These are phyloP conservation scores for Acanthopagrus latus DNA, from an alignment of 2,797 vertebrate species.

Conservation along the genomic window DNA sequence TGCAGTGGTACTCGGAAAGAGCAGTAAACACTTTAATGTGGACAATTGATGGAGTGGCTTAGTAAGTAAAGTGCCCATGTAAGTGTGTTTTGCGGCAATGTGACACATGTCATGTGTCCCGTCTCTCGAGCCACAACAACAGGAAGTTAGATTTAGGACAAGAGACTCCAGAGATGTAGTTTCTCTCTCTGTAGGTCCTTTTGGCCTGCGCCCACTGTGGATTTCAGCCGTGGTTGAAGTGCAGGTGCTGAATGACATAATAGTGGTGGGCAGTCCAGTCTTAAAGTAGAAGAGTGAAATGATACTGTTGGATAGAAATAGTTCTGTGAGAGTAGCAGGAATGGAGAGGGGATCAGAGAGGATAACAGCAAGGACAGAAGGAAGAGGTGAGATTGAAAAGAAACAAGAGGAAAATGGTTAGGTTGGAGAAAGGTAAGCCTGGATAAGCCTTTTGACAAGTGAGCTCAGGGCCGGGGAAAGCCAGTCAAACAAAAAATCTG, in stretches of 20 bases:
- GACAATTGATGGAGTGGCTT: too few relatives aligned
- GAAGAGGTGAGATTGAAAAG: slow-evolving; percentile 80
- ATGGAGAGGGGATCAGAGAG: slow-evolving; percentile 79
- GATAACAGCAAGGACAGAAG: slow-evolving; percentile 77
- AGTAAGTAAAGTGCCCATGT: too few relatives aligned
- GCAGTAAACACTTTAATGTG: too few relatives aligned
- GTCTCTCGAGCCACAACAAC: slow-evolving; percentile 27
- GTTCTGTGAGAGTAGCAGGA: slow-evolving; percentile 70
- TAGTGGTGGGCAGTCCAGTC: slow-evolving; percentile 78
- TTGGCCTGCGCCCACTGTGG: slow-evolving; percentile 59
- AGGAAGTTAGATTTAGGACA: slow-evolving; percentile 41
- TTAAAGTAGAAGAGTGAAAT: slow-evolving; percentile 80
- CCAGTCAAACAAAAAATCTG: slow-evolving; percentile 75
- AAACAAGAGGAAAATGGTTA: slow-evolving; percentile 81
- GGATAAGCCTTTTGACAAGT: slow-evolving; percentile 84
- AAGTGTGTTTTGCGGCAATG: too few relatives aligned
- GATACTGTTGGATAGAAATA: slow-evolving; percentile 77
- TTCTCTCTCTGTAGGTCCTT: slow-evolving; percentile 28
- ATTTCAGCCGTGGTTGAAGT: slow-evolving; percentile 73
- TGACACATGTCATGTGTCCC: not conserved
- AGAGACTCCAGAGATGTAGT: slow-evolving; percentile 39
- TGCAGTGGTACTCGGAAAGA: too few relatives aligned
- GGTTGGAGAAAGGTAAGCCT: slow-evolving; percentile 81
- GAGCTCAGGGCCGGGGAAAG: slow-evolving; percentile 74
- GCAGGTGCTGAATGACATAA: slow-evolving; percentile 83